Evolutionary conservation across 2,797 vertebrate genomes (phyloP).

Genomic region (Muraenolepis orangiensis): DNA sequence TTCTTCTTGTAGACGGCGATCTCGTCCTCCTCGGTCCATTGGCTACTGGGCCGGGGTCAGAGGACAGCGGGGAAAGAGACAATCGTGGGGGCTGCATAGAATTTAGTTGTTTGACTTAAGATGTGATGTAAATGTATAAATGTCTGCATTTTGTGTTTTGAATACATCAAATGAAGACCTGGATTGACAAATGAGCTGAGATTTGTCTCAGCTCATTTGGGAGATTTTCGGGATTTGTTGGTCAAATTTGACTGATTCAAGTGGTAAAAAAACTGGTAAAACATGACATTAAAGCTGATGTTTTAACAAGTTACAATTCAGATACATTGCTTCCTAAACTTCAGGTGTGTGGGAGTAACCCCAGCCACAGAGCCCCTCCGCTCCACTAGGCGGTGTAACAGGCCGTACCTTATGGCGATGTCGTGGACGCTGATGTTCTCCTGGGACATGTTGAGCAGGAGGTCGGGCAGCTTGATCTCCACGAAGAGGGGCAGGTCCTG

Average conservation of each 20-base stretch:
- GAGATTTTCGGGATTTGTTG: no score
- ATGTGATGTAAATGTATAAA: not conserved
- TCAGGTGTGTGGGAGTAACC: no score
- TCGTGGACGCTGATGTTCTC: constrained; percentile 97
- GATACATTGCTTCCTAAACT: not conserved
- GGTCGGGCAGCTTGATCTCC: constrained; percentile 85
- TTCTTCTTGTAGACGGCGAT: constrained; percentile 94
- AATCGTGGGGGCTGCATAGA: not conserved
- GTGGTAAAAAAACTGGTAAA: no score
- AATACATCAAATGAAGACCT: not conserved
- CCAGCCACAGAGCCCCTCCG: not conserved
- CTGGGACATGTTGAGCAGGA: constrained; percentile 89
- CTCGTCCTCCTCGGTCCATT: constrained; percentile 96
- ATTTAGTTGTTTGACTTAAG: not conserved
- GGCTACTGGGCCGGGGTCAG: constrained; percentile 69
- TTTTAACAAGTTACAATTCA: not conserved
- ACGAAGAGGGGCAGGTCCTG: constrained; percentile 88
- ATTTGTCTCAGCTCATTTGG: no score
- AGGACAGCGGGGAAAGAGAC: not conserved
- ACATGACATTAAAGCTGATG: no score
- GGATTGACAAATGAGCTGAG: not conserved
- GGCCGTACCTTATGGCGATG: constrained; percentile 85
- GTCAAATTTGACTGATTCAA: no score
- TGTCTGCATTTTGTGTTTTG: not conserved
- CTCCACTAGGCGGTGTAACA: constrained; percentile 10